Conservation (phyloP, 2,888 invertebrate species). For the Drosophila parthenogenetica region DNA sequence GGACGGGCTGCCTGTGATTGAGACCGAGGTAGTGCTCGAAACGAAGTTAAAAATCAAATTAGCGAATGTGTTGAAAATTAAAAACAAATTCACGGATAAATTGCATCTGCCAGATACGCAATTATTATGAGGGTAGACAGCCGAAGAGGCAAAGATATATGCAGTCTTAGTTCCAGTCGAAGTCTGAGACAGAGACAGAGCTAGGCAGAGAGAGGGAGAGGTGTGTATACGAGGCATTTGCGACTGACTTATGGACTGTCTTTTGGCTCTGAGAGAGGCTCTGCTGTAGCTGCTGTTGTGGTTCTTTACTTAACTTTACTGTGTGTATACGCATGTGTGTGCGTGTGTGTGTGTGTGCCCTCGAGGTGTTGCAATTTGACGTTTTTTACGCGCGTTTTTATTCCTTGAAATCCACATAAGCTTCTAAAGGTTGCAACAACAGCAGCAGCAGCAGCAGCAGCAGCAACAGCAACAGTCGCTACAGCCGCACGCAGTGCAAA, state of each 20-base stretch:
- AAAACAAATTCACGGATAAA: slow-evolving; percentile 85
- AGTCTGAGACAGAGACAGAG: slow-evolving; percentile 6
- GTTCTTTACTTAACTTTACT: slow-evolving; percentile 30
- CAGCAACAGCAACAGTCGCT: slow-evolving; percentile 39
- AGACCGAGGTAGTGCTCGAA: slow-evolving; percentile 80
- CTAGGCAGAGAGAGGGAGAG: not conserved
- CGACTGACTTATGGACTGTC: slow-evolving; percentile 67
- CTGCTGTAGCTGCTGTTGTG: slow-evolving; percentile 27
- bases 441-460: slow-evolving; percentile 30
- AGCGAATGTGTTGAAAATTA: slow-evolving; percentile 86
- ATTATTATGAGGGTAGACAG: slow-evolving; percentile 78
- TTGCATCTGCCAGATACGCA: slow-evolving; percentile 84
- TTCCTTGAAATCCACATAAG: slow-evolving; percentile 77
- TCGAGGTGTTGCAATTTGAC: slow-evolving; percentile 84
- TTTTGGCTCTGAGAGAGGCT: slow-evolving; percentile 11
- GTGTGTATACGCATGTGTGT: slow-evolving; percentile 17
- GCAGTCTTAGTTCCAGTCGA: not conserved
- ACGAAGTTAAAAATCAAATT: slow-evolving; percentile 85
- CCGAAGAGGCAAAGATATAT: slow-evolving; percentile 17
- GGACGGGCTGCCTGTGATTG: slow-evolving; percentile 76
- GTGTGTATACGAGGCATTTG: not conserved
- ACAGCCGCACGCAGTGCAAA: slow-evolving; percentile 80
- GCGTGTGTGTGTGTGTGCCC: slow-evolving; percentile 70
- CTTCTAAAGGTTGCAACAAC: slow-evolving; percentile 52
- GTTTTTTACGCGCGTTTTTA: slow-evolving; percentile 82